phyloP scores from a whole-genome alignment of 2,888 invertebrate species.

The Agrypnus murinus region DNA sequence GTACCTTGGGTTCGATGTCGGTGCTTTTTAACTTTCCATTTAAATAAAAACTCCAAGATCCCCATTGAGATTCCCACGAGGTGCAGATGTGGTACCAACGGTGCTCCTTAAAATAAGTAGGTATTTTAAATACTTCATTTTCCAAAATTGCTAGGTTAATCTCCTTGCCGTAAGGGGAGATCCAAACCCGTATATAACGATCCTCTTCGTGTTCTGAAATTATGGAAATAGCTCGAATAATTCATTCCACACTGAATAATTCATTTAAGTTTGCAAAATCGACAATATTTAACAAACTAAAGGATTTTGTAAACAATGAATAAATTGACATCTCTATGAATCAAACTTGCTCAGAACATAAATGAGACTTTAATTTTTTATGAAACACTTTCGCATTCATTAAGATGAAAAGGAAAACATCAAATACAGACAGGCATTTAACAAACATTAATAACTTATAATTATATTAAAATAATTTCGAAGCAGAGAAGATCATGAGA shows the following conservation, averaged over 20 bases:
- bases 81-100: slow-evolving; percentile 81
- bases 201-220: slow-evolving; percentile 74
- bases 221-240: slow-evolving; percentile 28
- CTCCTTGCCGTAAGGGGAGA: slow-evolving; percentile 74
- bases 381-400: background rate
- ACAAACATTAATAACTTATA: no score
- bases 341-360: no score
- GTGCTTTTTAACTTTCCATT: slow-evolving; percentile 74
- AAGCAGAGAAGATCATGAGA: no score
- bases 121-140: slow-evolving; percentile 70
- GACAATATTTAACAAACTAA: background rate
- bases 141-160: slow-evolving; percentile 76
- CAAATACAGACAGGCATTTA: no score
- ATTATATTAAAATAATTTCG: no score
- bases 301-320: background rate
- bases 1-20: slow-evolving; percentile 67
- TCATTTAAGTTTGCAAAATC: background rate
- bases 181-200: slow-evolving; percentile 76
- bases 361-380: background rate
- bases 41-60: slow-evolving; percentile 78
- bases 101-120: slow-evolving; percentile 70
- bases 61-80: slow-evolving; percentile 78
- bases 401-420: no score
- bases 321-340: no score
- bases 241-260: slow-evolving; percentile 21